Percentiles rank a stretch among this genome's conserved stretches.
Evolutionary conservation across 2,888 invertebrate genomes (phyloP).

Genomic region (Eupelmus urozonus): DNA sequence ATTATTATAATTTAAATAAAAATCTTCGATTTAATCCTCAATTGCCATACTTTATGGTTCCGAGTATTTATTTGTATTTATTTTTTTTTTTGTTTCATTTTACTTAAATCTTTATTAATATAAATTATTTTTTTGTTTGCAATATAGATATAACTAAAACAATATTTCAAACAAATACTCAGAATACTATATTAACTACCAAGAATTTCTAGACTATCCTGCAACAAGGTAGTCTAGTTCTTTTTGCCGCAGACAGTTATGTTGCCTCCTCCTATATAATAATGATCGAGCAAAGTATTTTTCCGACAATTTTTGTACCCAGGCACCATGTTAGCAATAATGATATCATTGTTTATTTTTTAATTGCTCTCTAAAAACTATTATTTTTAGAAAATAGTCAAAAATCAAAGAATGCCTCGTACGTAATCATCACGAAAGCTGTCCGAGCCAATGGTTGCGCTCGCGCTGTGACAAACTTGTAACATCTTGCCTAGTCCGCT

Average conservation of each 20-base stretch:
- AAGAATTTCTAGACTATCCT: constrained; percentile 39
- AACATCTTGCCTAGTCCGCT: constrained; percentile 84
- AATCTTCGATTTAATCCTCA: constrained; percentile 42
- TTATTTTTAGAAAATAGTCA: constrained; percentile 63
- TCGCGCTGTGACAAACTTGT: constrained; percentile 82
- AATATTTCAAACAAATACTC: constrained; percentile 40
- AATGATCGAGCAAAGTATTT: constrained; percentile 45
- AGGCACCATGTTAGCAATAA: constrained; percentile 74
- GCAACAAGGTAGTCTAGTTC: constrained; percentile 53
- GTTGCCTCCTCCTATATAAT: constrained; percentile 37
- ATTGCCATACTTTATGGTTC: constrained; percentile 40
- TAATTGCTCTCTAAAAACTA: constrained; percentile 66
- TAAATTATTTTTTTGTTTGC: too few species aligned
- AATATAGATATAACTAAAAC: constrained; percentile 26
- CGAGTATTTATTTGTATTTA: constrained; percentile 29
- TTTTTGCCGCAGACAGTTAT: constrained; percentile 48
- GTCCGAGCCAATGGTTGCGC: constrained; percentile 64
- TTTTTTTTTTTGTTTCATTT: too few species aligned
- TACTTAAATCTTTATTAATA: background rate
- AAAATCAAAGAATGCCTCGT: constrained; percentile 67
- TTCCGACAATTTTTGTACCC: constrained; percentile 65
- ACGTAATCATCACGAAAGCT: constrained; percentile 72
- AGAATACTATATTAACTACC: constrained; percentile 21
- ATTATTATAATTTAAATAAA: constrained; percentile 4
- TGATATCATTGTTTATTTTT: constrained; percentile 56